Conservation (phyloP, 2,113 vertebrate species). For the Montifringilla adamsi region DNA sequence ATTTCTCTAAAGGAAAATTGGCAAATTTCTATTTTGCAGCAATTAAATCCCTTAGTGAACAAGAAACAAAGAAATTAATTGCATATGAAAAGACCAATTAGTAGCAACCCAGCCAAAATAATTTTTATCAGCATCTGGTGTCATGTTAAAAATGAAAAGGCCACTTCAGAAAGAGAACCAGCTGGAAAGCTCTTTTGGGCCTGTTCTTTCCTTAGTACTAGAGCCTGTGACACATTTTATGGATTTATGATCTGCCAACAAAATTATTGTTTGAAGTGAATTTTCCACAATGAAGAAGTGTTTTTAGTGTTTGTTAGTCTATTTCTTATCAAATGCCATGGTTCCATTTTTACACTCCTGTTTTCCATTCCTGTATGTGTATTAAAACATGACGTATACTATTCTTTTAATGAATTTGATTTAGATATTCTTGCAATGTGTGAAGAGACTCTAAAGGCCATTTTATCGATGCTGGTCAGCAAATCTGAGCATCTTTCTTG, state of each 20-base stretch:
- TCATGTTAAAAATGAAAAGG: neutral
- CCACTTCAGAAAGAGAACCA: neutral
- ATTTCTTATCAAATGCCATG: neutral
- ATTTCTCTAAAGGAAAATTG: neutral
- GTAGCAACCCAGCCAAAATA: neutral
- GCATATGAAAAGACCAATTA: neutral
- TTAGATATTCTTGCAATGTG: neutral
- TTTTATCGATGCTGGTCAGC: neutral
- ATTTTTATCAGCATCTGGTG: neutral
- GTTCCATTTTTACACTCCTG: neutral
- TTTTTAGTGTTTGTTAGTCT: neutral
- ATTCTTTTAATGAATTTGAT: neutral
- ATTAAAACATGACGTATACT: neutral
- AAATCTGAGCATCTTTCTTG: neutral
- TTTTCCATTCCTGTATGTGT: fast-evolving
- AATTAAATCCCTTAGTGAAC: neutral
- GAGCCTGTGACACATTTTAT: neutral
- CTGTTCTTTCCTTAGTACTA: neutral
- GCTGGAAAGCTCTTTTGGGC: neutral
- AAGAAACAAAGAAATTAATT: slow-evolving; percentile 1
- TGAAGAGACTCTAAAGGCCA: neutral
- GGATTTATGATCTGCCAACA: neutral
- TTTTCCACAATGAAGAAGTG: neutral
- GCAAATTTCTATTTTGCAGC: neutral
- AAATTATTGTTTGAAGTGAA: neutral